These are phyloP conservation scores for Heloderma charlesbogerti DNA, from an alignment of 2,113 vertebrate genomes.

Conservation along the genomic window DNA sequence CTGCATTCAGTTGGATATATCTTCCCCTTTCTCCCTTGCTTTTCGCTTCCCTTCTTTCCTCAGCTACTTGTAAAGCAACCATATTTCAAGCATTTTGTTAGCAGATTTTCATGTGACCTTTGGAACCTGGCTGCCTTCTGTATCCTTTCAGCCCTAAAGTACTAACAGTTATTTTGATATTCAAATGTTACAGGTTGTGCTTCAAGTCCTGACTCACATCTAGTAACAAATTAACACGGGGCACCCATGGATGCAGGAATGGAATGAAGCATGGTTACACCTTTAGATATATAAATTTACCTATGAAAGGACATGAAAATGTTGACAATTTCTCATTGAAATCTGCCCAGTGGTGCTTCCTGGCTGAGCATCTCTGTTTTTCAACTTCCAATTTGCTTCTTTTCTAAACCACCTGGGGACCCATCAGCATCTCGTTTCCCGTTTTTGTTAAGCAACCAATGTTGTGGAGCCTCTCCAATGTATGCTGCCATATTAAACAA, in stretches of 20 bases:
- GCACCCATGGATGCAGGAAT: neutral
- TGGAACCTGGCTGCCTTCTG: neutral
- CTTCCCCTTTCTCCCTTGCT: too few relatives aligned
- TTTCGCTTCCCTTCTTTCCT: too few relatives aligned
- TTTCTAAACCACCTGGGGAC: neutral
- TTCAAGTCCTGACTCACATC: neutral
- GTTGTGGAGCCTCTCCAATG: slow-evolving; percentile 41
- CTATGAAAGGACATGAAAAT: neutral
- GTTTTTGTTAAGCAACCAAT: slow-evolving; percentile 23
- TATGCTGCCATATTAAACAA: slow-evolving; percentile 23
- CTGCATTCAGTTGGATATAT: too few relatives aligned
- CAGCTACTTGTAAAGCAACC: too few relatives aligned
- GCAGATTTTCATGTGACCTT: neutral
- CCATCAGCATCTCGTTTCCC: neutral
- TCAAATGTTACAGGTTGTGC: neutral
- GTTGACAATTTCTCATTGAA: neutral
- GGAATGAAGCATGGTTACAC: neutral
- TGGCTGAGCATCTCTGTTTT: neutral
- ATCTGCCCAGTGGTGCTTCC: slow-evolving; percentile 6
- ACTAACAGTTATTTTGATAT: neutral
- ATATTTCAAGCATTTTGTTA: too few relatives aligned
- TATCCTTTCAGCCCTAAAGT: neutral
- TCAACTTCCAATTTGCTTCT: slow-evolving; percentile 6
- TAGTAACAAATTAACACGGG: neutral
- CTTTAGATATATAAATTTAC: neutral